Conservation (phyloP, 30 jellyfish, hydroid and myxozoan species). For the Hydractinia symbiolongicarpus region DNA sequence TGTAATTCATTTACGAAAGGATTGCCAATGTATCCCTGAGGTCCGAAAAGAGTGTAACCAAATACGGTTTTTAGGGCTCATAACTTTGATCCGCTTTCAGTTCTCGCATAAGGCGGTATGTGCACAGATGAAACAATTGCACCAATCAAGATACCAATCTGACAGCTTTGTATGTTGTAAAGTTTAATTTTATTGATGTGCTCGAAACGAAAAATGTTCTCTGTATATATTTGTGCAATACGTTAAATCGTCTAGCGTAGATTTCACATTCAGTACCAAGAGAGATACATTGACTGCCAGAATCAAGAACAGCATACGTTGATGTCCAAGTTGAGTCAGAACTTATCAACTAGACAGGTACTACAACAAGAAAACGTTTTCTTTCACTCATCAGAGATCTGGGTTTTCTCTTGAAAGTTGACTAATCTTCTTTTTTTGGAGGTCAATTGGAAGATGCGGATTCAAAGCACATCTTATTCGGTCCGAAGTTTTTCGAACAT, state of each 20-base stretch:
- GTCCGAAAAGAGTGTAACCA: slow-evolving; percentile 2
- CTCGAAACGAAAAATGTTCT: neutral
- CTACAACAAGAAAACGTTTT: neutral
- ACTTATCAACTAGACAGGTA: neutral
- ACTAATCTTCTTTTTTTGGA: neutral
- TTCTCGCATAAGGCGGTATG: neutral
- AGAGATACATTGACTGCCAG: slow-evolving; percentile 19
- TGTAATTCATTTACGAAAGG: neutral
- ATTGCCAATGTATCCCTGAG: neutral
- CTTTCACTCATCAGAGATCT: neutral
- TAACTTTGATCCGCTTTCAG: neutral
- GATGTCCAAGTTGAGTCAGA: neutral
- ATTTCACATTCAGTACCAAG: neutral
- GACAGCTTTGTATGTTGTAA: neutral
- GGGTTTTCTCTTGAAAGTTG: slow-evolving; percentile 2
- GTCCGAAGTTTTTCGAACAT: too few relatives aligned
- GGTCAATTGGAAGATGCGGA: neutral
- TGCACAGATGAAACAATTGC: neutral
- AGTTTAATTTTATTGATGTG: neutral
- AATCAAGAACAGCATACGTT: neutral
- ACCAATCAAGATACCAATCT: slow-evolving; percentile 7
- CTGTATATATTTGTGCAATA: neutral
- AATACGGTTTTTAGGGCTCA: slow-evolving; percentile 2
- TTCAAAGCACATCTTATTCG: too few relatives aligned
- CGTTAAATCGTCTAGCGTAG: neutral